A percentile compares a stretch with the other conserved stretches of the same genome.
phyloP scores from a whole-genome alignment of 2,888 invertebrate species.

The Carpatolechia fugitivella region DNA sequence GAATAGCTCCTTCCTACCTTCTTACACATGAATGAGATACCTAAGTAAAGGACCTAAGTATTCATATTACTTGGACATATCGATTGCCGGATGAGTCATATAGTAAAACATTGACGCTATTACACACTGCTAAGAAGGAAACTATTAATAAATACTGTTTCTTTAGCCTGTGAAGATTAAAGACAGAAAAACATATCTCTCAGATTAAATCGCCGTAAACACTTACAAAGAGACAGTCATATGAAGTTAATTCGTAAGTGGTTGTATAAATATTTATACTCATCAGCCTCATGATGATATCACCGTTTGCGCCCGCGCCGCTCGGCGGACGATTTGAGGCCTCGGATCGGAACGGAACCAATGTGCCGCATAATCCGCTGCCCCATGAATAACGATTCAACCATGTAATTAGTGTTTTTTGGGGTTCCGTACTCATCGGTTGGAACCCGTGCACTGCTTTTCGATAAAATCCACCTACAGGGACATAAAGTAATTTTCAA shows the following conservation, averaged over 20 bases:
- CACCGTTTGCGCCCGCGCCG: too few relatives aligned
- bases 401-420: constrained; percentile 7
- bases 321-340: background rate
- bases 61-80: too few relatives aligned
- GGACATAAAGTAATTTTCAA: background rate
- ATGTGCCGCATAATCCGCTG: constrained; percentile 9
- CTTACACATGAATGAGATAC: too few relatives aligned
- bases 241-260: background rate
- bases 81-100: too few relatives aligned
- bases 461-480: background rate
- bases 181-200: background rate
- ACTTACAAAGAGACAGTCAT: background rate
- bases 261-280: background rate
- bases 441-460: too few relatives aligned
- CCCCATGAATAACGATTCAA: constrained; percentile 12
- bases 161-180: too few relatives aligned
- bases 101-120: too few relatives aligned
- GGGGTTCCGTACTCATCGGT: background rate
- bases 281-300: constrained; percentile 2
- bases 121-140: too few relatives aligned
- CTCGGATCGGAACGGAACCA: background rate
- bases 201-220: background rate
- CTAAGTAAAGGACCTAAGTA: too few relatives aligned
- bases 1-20: too few relatives aligned
- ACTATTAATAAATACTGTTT: too few relatives aligned